These are phyloP conservation scores for Drosophila mettleri DNA, from an alignment of 2,888 invertebrate genomes.

Conservation along the genomic window DNA sequence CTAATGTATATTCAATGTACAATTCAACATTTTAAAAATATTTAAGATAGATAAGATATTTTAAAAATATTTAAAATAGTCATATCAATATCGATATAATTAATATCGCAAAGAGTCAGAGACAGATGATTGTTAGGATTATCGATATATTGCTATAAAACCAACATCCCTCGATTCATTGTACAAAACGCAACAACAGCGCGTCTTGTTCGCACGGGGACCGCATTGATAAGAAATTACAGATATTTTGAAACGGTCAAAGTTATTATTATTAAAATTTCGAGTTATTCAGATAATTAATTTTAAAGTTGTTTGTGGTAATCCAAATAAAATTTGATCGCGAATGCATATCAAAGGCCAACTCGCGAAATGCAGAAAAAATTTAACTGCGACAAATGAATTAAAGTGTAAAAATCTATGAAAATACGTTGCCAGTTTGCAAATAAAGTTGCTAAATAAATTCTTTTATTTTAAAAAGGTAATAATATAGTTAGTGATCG, in stretches of 20 bases:
- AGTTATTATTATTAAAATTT: conserved; percentile 31
- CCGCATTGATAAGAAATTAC: conserved; percentile 41
- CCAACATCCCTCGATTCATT: conserved; percentile 33
- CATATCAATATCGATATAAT: conserved; percentile 14
- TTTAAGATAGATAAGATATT: no score
- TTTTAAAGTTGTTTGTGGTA: conserved; percentile 18
- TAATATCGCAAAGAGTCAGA: not conserved
- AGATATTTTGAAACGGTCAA: conserved; percentile 37
- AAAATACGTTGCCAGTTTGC: conserved; percentile 39
- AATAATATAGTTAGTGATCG: conserved; percentile 29
- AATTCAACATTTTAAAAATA: not conserved
- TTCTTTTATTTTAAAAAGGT: conserved; percentile 46
- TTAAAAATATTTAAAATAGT: not conserved
- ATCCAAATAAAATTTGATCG: conserved; percentile 15
- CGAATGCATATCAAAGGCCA: conserved; percentile 40
- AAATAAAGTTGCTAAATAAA: conserved; percentile 55
- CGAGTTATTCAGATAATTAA: conserved; percentile 19
- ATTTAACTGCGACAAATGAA: conserved; percentile 58
- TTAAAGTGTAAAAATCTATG: conserved; percentile 47
- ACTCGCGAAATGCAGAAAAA: conserved; percentile 62
- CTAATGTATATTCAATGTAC: no score
- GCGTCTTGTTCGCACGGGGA: conserved; percentile 57
- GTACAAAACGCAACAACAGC: conserved; percentile 59
- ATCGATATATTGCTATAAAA: conserved; percentile 30
- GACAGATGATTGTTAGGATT: not conserved